Percentiles rank a stretch among this genome's conserved stretches.
phyloP scores from a whole-genome alignment of 2,888 invertebrate genomes.

The Unio pictorum region DNA sequence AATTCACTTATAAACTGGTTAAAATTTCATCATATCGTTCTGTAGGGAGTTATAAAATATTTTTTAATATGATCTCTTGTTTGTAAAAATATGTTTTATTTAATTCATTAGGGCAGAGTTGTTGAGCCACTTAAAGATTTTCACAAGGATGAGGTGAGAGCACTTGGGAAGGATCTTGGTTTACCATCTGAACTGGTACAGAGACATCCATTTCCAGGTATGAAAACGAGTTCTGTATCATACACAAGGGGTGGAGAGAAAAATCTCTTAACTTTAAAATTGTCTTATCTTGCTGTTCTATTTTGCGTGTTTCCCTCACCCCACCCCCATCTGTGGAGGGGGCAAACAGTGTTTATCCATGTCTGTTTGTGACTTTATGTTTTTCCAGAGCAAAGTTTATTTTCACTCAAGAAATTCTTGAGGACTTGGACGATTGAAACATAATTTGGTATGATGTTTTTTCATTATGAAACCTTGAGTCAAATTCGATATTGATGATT shows the following conservation, averaged over 20 bases:
- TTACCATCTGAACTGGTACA: conserved; percentile 89
- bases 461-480: too few relatives aligned
- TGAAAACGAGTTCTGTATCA: too few relatives aligned
- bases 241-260: too few relatives aligned
- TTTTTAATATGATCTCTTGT: background rate
- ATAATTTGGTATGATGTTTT: too few relatives aligned
- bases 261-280: too few relatives aligned
- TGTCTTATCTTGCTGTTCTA: background rate
- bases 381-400: background rate
- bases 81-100: background rate
- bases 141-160: conserved; percentile 97
- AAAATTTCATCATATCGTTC: too few relatives aligned
- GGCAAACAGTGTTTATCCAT: background rate
- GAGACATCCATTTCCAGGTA: conserved; percentile 96
- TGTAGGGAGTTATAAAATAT: too few relatives aligned
- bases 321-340: too few relatives aligned
- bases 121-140: conserved; percentile 99
- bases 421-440: too few relatives aligned
- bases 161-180: conserved; percentile 90
- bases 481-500: too few relatives aligned
- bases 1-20: too few relatives aligned
- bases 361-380: background rate
- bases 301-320: background rate
- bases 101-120: conserved; percentile 81
- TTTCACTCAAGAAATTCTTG: too few relatives aligned